These are phyloP conservation scores for Paedocypris micromegethes DNA, from an alignment of 2,797 vertebrate species.

Conservation along the genomic window DNA sequence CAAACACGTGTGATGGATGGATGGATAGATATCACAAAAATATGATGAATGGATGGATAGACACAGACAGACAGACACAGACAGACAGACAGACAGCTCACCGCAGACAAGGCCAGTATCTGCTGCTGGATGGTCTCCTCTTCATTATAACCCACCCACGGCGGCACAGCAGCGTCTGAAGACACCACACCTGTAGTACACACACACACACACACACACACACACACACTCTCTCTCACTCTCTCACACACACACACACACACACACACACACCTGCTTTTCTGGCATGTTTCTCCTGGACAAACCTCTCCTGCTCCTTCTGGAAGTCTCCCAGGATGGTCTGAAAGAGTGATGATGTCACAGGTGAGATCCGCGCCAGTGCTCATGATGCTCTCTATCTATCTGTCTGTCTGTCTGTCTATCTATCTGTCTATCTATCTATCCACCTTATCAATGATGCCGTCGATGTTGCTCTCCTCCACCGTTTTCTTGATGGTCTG, in stretches of 20 bases:
- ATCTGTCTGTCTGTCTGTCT: too few relatives aligned
- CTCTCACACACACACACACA: neutral
- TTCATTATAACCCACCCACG: constrained; percentile 93
- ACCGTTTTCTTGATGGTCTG: constrained; percentile 94
- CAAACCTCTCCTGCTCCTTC: constrained; percentile 96
- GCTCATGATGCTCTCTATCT: too few relatives aligned
- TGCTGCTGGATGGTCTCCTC: constrained; percentile 97
- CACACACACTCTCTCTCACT: too few relatives aligned
- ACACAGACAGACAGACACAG: too few relatives aligned
- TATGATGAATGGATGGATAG: too few relatives aligned
- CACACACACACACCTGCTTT: constrained; percentile 75
- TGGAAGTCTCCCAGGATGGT: constrained; percentile 96
- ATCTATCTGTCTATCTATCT: too few relatives aligned
- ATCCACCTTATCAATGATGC: constrained; percentile 76
- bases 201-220: neutral
- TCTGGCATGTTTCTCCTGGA: constrained; percentile 86
- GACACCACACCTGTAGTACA: neutral
- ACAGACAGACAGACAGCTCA: constrained; percentile 60
- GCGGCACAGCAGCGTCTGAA: constrained; percentile 84
- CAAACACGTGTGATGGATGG: too few relatives aligned
- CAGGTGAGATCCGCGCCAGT: too few relatives aligned
- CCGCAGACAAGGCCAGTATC: constrained; percentile 91
- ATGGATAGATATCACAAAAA: too few relatives aligned
- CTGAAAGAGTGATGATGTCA: constrained; percentile 58
- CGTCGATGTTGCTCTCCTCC: constrained; percentile 92